These are phyloP conservation scores for Sebastes matsubarae DNA, from an alignment of 2,797 vertebrate species.

Conservation along the genomic window DNA sequence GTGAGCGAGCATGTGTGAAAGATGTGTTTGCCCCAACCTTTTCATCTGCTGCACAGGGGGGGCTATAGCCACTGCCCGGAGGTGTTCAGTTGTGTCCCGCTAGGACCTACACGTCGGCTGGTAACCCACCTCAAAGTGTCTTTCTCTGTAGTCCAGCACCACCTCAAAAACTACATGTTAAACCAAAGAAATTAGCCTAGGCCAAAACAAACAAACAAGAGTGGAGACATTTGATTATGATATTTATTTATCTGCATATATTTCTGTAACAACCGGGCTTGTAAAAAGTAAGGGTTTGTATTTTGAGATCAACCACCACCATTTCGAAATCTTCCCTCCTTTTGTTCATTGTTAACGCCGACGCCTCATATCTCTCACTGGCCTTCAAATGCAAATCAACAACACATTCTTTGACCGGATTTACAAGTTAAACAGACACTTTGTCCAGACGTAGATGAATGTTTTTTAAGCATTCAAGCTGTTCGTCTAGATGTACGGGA, in stretches of 20 bases:
- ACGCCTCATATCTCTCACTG: not conserved
- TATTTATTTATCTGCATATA: not conserved
- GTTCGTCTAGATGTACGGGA: not conserved
- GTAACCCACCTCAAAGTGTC: slow-evolving; percentile 90
- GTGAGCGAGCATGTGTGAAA: slow-evolving; percentile 83
- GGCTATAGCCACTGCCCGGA: slow-evolving; percentile 92
- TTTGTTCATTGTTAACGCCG: slow-evolving; percentile 19
- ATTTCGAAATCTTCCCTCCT: slow-evolving; percentile 20
- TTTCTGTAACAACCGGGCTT: slow-evolving; percentile 39
- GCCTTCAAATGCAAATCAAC: slow-evolving; percentile 13
- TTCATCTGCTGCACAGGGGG: slow-evolving; percentile 90
- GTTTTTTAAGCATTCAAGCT: not conserved
- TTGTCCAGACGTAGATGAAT: not conserved
- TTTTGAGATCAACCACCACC: slow-evolving; percentile 69
- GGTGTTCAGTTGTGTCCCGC: slow-evolving; percentile 88
- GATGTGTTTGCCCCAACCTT: slow-evolving; percentile 91
- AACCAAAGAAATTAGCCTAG: slow-evolving; percentile 41
- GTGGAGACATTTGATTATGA: slow-evolving; percentile 7
- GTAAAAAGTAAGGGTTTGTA: slow-evolving; percentile 82
- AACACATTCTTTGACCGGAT: slow-evolving; percentile 52
- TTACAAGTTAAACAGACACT: not conserved
- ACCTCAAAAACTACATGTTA: slow-evolving; percentile 72
- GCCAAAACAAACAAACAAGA: slow-evolving; percentile 19
- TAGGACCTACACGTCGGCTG: slow-evolving; percentile 88
- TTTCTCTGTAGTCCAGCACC: slow-evolving; percentile 86